phyloP scores from a whole-genome alignment of 2,888 invertebrate genomes.

The Machimus atricapillus region DNA sequence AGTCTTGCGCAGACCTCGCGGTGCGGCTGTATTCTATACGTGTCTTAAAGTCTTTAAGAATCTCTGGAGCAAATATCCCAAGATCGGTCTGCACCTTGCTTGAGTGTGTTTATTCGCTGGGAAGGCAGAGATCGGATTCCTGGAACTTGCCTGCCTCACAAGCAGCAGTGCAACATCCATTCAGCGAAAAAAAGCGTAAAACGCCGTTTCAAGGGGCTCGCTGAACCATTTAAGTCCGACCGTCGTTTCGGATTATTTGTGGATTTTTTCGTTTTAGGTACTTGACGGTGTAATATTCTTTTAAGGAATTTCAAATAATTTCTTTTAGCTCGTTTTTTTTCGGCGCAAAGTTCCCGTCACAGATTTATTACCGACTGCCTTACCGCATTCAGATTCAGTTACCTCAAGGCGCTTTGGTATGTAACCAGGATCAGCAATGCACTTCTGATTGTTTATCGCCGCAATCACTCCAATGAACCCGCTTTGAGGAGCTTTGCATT shows the following conservation, averaged over 20 bases:
- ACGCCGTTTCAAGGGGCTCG: slow-evolving; percentile 15
- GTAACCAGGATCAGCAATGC: not conserved
- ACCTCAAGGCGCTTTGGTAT: slow-evolving; percentile 24
- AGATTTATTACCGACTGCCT: slow-evolving; percentile 35
- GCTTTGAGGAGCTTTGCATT: not conserved
- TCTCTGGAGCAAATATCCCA: slow-evolving; percentile 18
- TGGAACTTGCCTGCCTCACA: slow-evolving; percentile 46
- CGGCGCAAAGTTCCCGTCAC: slow-evolving; percentile 24
- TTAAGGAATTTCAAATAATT: slow-evolving; percentile 38
- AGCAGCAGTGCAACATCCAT: slow-evolving; percentile 40
- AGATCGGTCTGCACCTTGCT: slow-evolving; percentile 1
- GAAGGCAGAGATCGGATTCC: slow-evolving; percentile 44
- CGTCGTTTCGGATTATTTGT: slow-evolving; percentile 35
- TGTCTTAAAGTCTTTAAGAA: not conserved
- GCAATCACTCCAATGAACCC: not conserved
- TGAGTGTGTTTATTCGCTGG: slow-evolving; percentile 8
- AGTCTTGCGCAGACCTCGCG: not conserved
- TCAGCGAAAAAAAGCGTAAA: slow-evolving; percentile 37
- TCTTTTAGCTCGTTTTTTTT: slow-evolving; percentile 5
- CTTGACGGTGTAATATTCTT: slow-evolving; percentile 40
- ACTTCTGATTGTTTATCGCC: not conserved
- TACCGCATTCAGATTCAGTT: slow-evolving; percentile 18
- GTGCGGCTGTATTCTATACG: not conserved
- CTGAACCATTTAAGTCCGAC: slow-evolving; percentile 35
- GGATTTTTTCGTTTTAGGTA: slow-evolving; percentile 33